Evolutionary conservation across 1,140 invertebrate genomes (phyloP).

Genomic region (Drosophila sp.): DNA sequence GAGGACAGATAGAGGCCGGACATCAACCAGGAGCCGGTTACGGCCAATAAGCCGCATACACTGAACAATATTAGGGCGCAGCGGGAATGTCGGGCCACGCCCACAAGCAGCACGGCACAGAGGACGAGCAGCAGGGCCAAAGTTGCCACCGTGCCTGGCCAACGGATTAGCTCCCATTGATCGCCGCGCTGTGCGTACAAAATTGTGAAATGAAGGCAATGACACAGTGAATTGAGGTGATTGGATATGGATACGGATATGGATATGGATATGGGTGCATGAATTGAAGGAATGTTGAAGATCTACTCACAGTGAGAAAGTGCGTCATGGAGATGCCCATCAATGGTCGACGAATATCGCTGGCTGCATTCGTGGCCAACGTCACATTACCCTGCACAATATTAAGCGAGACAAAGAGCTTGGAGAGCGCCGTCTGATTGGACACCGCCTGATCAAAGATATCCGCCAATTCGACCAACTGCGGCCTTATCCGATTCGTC

Average conservation of each 20-base stretch:
- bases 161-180: conserved; percentile 88
- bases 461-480: conserved; percentile 89
- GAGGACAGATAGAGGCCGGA: conserved; percentile 92
- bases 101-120: conserved; percentile 92
- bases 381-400: conserved; percentile 89
- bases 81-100: conserved; percentile 92
- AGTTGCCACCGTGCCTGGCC: conserved; percentile 92
- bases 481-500: conserved; percentile 88
- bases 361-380: conserved; percentile 89
- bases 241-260: too few relatives aligned
- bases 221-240: not conserved
- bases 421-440: conserved; percentile 90
- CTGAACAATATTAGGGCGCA: conserved; percentile 86
- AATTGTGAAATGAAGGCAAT: not conserved
- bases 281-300: too few relatives aligned
- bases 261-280: too few relatives aligned
- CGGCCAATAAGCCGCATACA: conserved; percentile 93
- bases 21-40: conserved; percentile 95
- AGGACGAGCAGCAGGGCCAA: conserved; percentile 91
- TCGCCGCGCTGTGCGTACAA: conserved; percentile 84
- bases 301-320: conserved; percentile 86
- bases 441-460: conserved; percentile 90
- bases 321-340: conserved; percentile 88
- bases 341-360: conserved; percentile 90
- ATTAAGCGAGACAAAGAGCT: conserved; percentile 88